Conservation (phyloP, 1,140 invertebrate species). For the Pristionchus pacificus region DNA sequence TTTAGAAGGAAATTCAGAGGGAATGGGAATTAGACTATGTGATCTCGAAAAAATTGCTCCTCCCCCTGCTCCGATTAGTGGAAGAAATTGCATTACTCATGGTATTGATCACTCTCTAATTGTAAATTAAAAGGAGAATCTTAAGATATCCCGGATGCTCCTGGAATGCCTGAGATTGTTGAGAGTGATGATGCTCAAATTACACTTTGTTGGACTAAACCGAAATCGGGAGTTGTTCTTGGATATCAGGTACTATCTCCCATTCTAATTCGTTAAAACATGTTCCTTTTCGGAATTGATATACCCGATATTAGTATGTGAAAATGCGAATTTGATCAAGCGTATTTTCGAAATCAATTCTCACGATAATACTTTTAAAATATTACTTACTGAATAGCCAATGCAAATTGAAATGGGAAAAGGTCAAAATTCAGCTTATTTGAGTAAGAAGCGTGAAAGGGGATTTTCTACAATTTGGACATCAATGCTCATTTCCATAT, state of each 20-base stretch:
- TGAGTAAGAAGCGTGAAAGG: too few species aligned
- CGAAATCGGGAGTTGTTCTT: conserved; percentile 38
- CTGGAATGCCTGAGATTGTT: conserved; percentile 48
- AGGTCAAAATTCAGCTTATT: too few species aligned
- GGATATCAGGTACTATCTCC: conserved; percentile 46
- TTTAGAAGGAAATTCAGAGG: conserved; percentile 4
- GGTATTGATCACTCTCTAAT: conserved; percentile 1
- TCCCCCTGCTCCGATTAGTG: conserved; percentile 17
- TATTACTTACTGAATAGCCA: not conserved
- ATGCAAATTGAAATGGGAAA: not conserved
- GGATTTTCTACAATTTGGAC: too few species aligned
- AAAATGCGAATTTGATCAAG: too few species aligned
- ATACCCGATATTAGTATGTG: too few species aligned
- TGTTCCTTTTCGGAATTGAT: too few species aligned
- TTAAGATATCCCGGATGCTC: conserved; percentile 38
- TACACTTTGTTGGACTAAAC: conserved; percentile 44
- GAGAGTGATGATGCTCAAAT: conserved; percentile 42
- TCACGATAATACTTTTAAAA: too few species aligned
- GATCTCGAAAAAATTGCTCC: conserved; percentile 23
- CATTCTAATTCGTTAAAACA: not conserved
- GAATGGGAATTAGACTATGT: conserved; percentile 11
- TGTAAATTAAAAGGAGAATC: conserved; percentile 40
- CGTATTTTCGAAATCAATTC: too few species aligned
- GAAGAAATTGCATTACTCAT: conserved; percentile 18
- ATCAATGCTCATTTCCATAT: too few species aligned